Conservation (phyloP, 2,113 vertebrate genomes). For the Ascaphus truei region DNA sequence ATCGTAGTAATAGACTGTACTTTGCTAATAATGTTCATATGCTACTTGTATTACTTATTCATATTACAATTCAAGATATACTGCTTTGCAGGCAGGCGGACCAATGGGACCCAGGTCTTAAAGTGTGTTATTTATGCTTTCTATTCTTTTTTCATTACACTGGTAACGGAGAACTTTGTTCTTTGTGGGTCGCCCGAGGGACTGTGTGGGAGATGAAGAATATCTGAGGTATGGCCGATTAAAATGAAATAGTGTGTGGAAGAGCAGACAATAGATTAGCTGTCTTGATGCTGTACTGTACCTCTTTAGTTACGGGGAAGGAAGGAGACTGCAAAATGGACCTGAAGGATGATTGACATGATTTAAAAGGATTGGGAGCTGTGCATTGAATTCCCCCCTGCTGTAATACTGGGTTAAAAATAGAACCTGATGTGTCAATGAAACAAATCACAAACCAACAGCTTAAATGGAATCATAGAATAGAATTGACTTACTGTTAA, state of each 20-base stretch:
- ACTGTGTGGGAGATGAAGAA: background rate
- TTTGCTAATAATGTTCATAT: background rate
- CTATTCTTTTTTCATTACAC: background rate
- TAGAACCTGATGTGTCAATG: no score
- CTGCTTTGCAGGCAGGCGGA: background rate
- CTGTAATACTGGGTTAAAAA: no score
- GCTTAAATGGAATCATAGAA: no score
- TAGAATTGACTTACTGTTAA: no score
- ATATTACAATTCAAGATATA: background rate
- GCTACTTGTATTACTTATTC: background rate
- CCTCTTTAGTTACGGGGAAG: no score
- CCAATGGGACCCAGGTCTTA: background rate
- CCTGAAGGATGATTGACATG: no score
- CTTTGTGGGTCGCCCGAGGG: background rate
- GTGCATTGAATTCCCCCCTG: no score
- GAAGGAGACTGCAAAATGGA: no score
- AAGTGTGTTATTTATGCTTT: background rate
- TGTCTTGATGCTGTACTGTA: no score
- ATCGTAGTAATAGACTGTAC: no score
- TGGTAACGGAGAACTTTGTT: background rate
- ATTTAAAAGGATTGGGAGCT: no score
- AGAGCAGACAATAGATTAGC: background rate
- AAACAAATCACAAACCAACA: no score
- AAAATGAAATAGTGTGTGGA: background rate
- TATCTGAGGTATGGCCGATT: background rate